Conservation (phyloP, 2,113 vertebrate genomes). For the Phalacrocorax carbo region DNA sequence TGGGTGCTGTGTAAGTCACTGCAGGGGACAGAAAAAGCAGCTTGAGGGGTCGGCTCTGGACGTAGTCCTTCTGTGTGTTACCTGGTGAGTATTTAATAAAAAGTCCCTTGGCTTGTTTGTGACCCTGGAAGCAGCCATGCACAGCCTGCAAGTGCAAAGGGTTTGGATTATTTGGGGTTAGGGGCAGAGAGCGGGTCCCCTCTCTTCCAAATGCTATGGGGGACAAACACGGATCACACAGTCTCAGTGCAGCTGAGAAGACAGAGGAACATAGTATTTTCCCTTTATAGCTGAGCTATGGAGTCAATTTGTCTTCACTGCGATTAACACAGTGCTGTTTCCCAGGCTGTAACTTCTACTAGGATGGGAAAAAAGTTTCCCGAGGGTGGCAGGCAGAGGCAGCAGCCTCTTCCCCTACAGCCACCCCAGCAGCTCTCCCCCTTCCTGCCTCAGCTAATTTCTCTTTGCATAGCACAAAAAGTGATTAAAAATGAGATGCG, state of each 20-base stretch:
- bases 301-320: background rate
- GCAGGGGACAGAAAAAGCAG: background rate
- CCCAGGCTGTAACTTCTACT: background rate
- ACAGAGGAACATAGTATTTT: background rate
- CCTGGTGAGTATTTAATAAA: slow-evolving; percentile 17
- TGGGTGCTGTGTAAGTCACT: background rate
- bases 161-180: background rate
- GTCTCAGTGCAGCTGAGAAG: background rate
- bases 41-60: background rate
- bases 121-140: background rate
- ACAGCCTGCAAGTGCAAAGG: background rate
- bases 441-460: background rate
- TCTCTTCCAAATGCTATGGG: background rate
- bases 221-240: background rate
- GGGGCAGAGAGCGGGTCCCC: background rate
- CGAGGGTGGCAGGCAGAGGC: background rate
- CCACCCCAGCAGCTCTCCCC: background rate
- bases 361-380: slow-evolving; percentile 8
- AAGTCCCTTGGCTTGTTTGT: background rate
- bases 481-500: slow-evolving; percentile 38
- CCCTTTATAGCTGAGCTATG: background rate
- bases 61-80: background rate
- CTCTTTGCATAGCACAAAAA: background rate
- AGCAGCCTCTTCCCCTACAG: background rate
- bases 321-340: background rate